Conservation (phyloP, 2,888 invertebrate species). For the Aphelenchoides bicaudatus region DNA sequence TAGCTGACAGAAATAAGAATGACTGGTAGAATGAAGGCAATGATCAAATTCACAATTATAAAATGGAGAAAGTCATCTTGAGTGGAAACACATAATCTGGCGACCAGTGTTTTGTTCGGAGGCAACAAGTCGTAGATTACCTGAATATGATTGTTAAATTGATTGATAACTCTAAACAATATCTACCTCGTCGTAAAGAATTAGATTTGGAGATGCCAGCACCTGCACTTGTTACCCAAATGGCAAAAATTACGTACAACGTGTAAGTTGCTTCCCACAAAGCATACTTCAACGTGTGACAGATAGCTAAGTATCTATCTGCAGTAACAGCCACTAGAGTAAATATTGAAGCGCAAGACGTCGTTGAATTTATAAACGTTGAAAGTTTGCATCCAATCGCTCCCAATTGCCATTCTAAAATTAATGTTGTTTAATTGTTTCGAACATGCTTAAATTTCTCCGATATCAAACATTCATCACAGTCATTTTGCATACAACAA, state of each 20-base stretch:
- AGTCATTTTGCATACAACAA: no score
- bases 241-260: conserved; percentile 48
- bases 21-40: conserved; percentile 58
- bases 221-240: conserved; percentile 53
- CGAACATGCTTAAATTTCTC: no score
- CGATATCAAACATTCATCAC: no score
- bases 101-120: conserved; percentile 35
- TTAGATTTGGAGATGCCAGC: conserved; percentile 54
- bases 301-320: conserved; percentile 58
- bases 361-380: conserved; percentile 59
- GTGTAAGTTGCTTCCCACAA: conserved; percentile 49
- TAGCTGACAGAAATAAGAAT: conserved; percentile 53
- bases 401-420: conserved; percentile 60
- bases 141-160: conserved; percentile 21
- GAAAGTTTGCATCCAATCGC: conserved; percentile 55
- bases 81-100: conserved; percentile 44
- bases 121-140: conserved; percentile 33
- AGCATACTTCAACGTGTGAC: conserved; percentile 55
- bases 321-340: conserved; percentile 60
- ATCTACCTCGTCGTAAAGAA: conserved; percentile 48
- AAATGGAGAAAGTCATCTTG: conserved; percentile 48
- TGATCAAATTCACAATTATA: conserved; percentile 49
- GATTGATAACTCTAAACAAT: neutral
- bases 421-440: neutral
- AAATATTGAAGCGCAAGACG: conserved; percentile 59